A percentile compares a stretch with the other conserved stretches of the same genome.
Evolutionary conservation across 2,797 vertebrate species (phyloP).

Genomic region (Craterocephalus amniculus): DNA sequence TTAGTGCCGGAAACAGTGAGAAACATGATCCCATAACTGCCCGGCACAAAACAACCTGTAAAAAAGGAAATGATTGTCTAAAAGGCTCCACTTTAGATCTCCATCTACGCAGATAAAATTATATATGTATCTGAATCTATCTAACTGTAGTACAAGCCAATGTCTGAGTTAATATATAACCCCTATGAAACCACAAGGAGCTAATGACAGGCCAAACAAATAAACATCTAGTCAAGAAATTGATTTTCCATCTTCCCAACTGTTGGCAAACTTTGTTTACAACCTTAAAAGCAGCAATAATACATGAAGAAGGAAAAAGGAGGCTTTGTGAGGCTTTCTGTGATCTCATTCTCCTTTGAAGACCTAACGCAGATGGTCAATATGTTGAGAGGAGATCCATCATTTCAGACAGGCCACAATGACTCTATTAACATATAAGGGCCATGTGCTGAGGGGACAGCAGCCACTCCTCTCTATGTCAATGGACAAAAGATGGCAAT

Average conservation of each 20-base stretch:
- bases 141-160: slow-evolving; percentile 27
- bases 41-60: slow-evolving; percentile 15
- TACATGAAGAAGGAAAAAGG: background rate
- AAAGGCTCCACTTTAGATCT: slow-evolving; percentile 4
- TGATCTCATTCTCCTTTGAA: slow-evolving; percentile 48
- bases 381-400: slow-evolving; percentile 70
- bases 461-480: slow-evolving; percentile 36
- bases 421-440: slow-evolving; percentile 60
- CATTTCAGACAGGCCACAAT: slow-evolving; percentile 70
- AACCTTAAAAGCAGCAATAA: background rate
- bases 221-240: slow-evolving; percentile 32
- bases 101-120: slow-evolving; percentile 16
- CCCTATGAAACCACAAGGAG: slow-evolving; percentile 10
- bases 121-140: slow-evolving; percentile 21
- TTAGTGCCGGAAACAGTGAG: slow-evolving; percentile 8
- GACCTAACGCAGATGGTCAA: slow-evolving; percentile 63
- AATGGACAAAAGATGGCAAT: slow-evolving; percentile 25
- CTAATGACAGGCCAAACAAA: slow-evolving; percentile 24
- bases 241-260: slow-evolving; percentile 57
- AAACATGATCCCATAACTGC: slow-evolving; percentile 33
- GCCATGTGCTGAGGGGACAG: slow-evolving; percentile 59
- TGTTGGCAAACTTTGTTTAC: slow-evolving; percentile 41
- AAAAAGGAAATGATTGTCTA: slow-evolving; percentile 15
- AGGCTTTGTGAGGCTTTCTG: slow-evolving; percentile 9
- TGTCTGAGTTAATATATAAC: slow-evolving; percentile 69